Percentiles rank a stretch among this genome's conserved stretches.
Evolutionary conservation across 1,140 invertebrate species (phyloP).

Genomic region (Teleogryllus occipitalis): DNA sequence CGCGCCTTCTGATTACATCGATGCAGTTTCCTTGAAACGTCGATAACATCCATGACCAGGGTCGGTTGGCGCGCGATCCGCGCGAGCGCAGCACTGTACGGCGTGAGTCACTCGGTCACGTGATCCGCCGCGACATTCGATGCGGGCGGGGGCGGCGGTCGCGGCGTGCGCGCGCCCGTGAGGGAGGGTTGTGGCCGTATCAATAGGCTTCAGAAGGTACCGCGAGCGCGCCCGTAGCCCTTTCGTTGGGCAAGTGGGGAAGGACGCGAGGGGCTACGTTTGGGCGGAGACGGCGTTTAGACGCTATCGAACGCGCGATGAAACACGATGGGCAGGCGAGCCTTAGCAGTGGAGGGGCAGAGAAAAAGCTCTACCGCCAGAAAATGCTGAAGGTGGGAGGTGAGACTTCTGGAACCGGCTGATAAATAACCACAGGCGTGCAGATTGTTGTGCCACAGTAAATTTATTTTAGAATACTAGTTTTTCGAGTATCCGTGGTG

Average conservation of each 20-base stretch:
- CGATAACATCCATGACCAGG: background rate
- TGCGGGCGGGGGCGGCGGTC: no score
- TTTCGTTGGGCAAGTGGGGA: background rate
- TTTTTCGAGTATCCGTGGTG: no score
- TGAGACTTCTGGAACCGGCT: background rate
- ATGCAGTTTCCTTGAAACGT: background rate
- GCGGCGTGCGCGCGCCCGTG: no score
- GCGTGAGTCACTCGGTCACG: background rate
- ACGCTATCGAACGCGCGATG: background rate
- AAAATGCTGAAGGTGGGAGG: background rate
- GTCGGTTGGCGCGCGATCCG: background rate
- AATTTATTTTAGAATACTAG: no score
- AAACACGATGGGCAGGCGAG: background rate
- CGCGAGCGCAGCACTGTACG: background rate
- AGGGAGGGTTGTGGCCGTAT: no score
- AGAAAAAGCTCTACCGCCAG: background rate
- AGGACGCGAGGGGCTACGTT: background rate
- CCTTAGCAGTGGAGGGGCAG: no score
- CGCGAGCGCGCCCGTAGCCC: background rate
- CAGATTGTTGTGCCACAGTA: no score
- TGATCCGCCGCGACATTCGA: background rate
- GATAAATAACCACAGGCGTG: no score
- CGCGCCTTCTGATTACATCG: background rate
- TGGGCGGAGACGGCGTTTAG: background rate
- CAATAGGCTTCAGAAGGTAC: background rate